Evolutionary conservation across 2,113 vertebrate species (phyloP).

Genomic region (Nesogale talazaci): DNA sequence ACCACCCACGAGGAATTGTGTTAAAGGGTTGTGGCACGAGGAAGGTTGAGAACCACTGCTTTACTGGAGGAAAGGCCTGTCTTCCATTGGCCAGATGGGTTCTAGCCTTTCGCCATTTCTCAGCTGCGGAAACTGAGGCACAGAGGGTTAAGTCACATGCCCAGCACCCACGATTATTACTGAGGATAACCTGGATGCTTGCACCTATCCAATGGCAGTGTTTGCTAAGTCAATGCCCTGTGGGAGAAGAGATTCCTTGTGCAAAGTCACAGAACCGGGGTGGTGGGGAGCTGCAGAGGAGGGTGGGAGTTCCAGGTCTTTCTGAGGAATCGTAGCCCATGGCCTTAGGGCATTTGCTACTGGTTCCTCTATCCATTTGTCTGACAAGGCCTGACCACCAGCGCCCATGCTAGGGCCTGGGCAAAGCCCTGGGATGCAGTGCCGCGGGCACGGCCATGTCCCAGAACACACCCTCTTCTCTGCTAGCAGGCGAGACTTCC

Average conservation of each 20-base stretch:
- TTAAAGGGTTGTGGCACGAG: too few relatives aligned
- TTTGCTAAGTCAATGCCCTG: background rate
- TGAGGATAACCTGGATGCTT: background rate
- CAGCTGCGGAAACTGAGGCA: background rate
- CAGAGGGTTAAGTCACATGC: background rate
- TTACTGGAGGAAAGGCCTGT: too few relatives aligned
- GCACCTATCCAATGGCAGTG: background rate
- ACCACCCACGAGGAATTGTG: too few relatives aligned
- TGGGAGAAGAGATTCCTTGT: background rate
- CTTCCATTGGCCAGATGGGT: background rate
- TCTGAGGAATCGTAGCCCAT: background rate
- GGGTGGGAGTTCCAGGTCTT: background rate
- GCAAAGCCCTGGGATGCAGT: background rate
- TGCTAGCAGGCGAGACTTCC: conserved; percentile 60
- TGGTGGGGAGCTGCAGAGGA: background rate
- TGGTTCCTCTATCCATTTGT: background rate
- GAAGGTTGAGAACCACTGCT: too few relatives aligned
- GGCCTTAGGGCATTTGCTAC: background rate
- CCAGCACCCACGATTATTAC: background rate
- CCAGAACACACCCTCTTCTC: conserved; percentile 6
- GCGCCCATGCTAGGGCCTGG: background rate
- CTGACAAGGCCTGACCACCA: background rate
- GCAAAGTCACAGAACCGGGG: background rate
- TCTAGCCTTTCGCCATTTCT: background rate
- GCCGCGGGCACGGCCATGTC: background rate